A percentile compares a stretch with the other conserved stretches of the same genome.
Conservation (phyloP, 2,113 vertebrate genomes). For the Seriola rivoliana region DNA sequence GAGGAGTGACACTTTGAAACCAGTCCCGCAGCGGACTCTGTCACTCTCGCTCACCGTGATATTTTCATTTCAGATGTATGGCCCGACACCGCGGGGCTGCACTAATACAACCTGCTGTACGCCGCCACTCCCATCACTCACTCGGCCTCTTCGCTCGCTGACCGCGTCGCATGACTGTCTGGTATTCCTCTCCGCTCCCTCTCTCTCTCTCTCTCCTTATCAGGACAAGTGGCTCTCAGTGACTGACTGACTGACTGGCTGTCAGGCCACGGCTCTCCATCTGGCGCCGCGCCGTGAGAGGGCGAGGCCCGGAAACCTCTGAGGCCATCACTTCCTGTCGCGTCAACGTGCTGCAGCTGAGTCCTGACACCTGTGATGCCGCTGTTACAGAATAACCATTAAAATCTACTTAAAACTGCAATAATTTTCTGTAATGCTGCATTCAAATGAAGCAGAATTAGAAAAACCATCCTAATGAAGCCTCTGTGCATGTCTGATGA, state of each 20-base stretch:
- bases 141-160: slow-evolving; percentile 23
- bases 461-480: slow-evolving; percentile 25
- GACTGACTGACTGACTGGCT: slow-evolving; percentile 37
- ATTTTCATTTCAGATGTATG: slow-evolving; percentile 62
- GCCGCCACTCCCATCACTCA: slow-evolving; percentile 36
- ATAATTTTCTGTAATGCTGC: slow-evolving; percentile 29
- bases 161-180: slow-evolving; percentile 17
- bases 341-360: neutral
- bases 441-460: slow-evolving; percentile 35
- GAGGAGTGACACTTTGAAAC: slow-evolving; percentile 55
- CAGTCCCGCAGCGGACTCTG: slow-evolving; percentile 47
- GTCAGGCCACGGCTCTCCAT: slow-evolving; percentile 16
- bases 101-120: slow-evolving; percentile 17
- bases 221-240: slow-evolving; percentile 50
- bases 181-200: slow-evolving; percentile 40
- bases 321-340: slow-evolving; percentile 55
- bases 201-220: slow-evolving; percentile 61
- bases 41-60: slow-evolving; percentile 55
- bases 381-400: slow-evolving; percentile 27
- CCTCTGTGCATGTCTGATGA: slow-evolving; percentile 59
- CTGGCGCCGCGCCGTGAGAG: neutral
- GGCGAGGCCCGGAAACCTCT: slow-evolving; percentile 28
- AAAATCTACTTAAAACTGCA: slow-evolving; percentile 54
- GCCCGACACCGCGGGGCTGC: slow-evolving; percentile 19
- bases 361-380: neutral